Evolutionary conservation across 1,140 invertebrate genomes (phyloP).

Genomic region (Saccostrea glomerata): DNA sequence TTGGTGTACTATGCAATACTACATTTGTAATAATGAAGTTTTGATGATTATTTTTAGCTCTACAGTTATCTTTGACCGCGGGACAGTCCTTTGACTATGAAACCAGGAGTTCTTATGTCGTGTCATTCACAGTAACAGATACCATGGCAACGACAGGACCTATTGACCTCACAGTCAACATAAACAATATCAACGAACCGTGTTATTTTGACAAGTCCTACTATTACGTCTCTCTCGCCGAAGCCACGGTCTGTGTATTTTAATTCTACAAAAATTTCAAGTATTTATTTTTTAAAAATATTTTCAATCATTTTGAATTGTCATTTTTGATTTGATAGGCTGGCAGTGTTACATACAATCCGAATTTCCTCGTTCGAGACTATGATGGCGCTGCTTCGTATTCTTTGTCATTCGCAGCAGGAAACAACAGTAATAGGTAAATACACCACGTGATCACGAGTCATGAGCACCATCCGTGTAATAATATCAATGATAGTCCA

Average conservation of each 20-base stretch:
- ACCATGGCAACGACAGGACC: constrained; percentile 48
- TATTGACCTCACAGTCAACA: constrained; percentile 52
- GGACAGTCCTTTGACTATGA: constrained; percentile 57
- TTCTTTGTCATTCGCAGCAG: constrained; percentile 6
- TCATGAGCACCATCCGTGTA: background rate
- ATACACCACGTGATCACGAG: background rate
- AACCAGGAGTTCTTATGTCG: constrained; percentile 47
- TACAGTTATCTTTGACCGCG: constrained; percentile 39
- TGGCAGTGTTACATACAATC: constrained; percentile 27
- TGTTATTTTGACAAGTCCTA: constrained; percentile 48
- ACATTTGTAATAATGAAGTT: constrained; percentile 11
- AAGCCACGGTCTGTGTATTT: constrained; percentile 50
- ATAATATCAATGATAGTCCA: background rate
- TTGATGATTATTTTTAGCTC: constrained; percentile 41
- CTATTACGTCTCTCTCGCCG: constrained; percentile 49
- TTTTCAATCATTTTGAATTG: background rate
- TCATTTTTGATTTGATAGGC: background rate
- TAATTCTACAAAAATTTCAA: background rate
- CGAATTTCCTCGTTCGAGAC: constrained; percentile 7
- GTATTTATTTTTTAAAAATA: background rate
- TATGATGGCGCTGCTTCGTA: constrained; percentile 37
- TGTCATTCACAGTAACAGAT: constrained; percentile 57
- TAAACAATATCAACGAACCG: constrained; percentile 57
- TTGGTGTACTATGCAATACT: background rate
- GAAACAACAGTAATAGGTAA: constrained; percentile 43